Evolutionary conservation across 2,797 vertebrate species (phyloP).

Genomic region (Enteromius viviparus): DNA sequence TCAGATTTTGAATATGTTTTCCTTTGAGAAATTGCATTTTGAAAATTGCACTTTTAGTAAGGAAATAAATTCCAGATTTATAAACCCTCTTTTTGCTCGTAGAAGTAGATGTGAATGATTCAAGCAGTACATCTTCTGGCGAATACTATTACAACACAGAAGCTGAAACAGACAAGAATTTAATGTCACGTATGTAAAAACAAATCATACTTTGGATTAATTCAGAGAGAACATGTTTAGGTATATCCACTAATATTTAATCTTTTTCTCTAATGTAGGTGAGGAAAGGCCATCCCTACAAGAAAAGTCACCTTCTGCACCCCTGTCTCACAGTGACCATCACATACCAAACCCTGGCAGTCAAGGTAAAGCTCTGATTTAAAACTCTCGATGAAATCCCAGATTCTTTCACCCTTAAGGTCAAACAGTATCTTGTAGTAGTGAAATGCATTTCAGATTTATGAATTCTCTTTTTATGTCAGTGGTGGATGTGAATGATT

Average conservation of each 20-base stretch:
- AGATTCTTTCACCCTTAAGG: not conserved
- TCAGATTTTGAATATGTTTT: not conserved
- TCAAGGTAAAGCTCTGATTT: not conserved
- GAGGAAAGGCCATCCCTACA: not conserved
- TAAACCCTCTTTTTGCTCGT: not conserved
- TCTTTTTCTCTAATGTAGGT: not conserved
- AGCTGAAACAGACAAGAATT: not conserved
- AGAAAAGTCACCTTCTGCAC: not conserved
- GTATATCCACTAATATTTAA: not conserved
- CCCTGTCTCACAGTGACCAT: not conserved
- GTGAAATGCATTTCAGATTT: not conserved
- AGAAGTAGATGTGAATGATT: conserved; percentile 38
- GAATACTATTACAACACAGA: conserved; percentile 52
- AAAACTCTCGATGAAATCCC: no score
- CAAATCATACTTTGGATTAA: not conserved
- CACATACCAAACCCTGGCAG: not conserved
- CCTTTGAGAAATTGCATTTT: not conserved
- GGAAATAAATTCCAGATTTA: not conserved
- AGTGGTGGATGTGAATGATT: conserved; percentile 40
- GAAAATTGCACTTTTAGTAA: not conserved
- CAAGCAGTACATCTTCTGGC: conserved; percentile 57
- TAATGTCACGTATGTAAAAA: conserved; percentile 36
- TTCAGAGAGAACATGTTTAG: not conserved
- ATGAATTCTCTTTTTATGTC: conserved; percentile 11
- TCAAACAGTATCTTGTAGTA: not conserved